phyloP scores from a whole-genome alignment of 1,140 invertebrate genomes.

The Zaprionus tsacasi region DNA sequence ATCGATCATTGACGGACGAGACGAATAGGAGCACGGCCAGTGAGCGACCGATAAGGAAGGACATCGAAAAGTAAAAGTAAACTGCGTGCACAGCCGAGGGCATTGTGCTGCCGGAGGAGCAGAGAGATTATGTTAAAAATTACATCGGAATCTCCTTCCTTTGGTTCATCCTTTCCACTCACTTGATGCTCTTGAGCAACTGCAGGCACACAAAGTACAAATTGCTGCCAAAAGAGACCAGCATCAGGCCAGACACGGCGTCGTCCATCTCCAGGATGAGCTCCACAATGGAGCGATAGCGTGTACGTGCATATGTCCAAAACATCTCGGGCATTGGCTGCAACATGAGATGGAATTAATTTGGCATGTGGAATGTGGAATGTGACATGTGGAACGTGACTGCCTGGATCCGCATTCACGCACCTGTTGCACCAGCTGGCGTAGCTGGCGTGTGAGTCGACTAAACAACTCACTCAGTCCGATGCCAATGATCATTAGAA shows the following conservation, averaged over 20 bases:
- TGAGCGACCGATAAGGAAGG: slow-evolving; percentile 86
- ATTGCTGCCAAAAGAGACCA: slow-evolving; percentile 78
- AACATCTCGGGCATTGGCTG: slow-evolving; percentile 63
- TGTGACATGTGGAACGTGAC: slow-evolving; percentile 1
- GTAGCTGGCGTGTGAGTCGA: slow-evolving; percentile 42
- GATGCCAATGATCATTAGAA: slow-evolving; percentile 73
- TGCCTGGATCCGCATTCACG: slow-evolving; percentile 12
- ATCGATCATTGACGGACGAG: slow-evolving; percentile 87
- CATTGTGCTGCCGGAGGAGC: slow-evolving; percentile 60
- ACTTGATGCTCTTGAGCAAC: slow-evolving; percentile 74
- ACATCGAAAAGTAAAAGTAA: slow-evolving; percentile 88
- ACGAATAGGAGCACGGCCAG: slow-evolving; percentile 86
- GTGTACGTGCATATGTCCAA: slow-evolving; percentile 59
- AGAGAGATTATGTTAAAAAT: too few relatives aligned
- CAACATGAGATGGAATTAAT: background rate
- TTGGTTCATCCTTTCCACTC: background rate
- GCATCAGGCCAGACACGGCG: slow-evolving; percentile 68
- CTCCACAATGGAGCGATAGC: slow-evolving; percentile 70
- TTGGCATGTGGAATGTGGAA: background rate
- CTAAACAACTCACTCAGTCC: slow-evolving; percentile 62
- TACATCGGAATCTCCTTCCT: too few relatives aligned
- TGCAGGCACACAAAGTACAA: slow-evolving; percentile 82
- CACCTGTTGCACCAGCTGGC: slow-evolving; percentile 26
- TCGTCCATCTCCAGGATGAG: slow-evolving; percentile 69
- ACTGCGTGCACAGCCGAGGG: slow-evolving; percentile 75